Evolutionary conservation across 2,888 invertebrate species (phyloP), one percentile per base, ranked within the genome.

Genomic region (Drosophila acutilabella): DNA sequence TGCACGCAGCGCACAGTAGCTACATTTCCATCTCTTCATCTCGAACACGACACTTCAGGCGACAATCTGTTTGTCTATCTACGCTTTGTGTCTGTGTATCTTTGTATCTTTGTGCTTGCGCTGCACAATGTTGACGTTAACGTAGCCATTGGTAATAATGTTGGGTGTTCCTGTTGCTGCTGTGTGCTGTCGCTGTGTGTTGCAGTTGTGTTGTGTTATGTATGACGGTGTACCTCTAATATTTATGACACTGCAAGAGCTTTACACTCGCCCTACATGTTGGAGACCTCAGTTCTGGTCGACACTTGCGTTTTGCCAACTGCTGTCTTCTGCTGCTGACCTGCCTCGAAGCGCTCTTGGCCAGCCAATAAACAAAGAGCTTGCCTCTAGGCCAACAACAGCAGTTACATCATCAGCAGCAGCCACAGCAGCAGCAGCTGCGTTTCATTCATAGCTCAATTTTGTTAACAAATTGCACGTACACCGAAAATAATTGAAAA

Each of bases 51-150:
- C 86, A 77, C 87, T 78, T 83, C 61, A 64, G 82, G 82, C 82
- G 74, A 83, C 88, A 88, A 83, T 86, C 84, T 88, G 88, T 88
- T 82, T 86, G 87, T 44, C 74, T 86, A 88, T 83, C 82, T 86
- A 57, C 62, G 81, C 84, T 74, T 70, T 68, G 76, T 70, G 80
- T 88, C 77, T 80, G 45, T 64, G 81, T 51, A 82, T 88, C 77
- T 80, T 48, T 64, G 81, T 51, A 82, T 88, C 77, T 80, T 51
- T 64, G 81, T 51, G 48, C 53, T 41, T 40, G 58, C 30, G 58
- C 30, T 45, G 60, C 71, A 64, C 54, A 36, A 45, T 47, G 23
- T 23, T 40, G 42, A 26, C 53, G 40, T 14, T 41, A 57, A 44
- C 38, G 20, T 11, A 26, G 50, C 33, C 61, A 20, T 41, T 26